A percentile compares a stretch with the other conserved stretches of the same genome.
Conservation (phyloP, 2,113 vertebrate species). For the Campylorhamphus procurvoides region DNA sequence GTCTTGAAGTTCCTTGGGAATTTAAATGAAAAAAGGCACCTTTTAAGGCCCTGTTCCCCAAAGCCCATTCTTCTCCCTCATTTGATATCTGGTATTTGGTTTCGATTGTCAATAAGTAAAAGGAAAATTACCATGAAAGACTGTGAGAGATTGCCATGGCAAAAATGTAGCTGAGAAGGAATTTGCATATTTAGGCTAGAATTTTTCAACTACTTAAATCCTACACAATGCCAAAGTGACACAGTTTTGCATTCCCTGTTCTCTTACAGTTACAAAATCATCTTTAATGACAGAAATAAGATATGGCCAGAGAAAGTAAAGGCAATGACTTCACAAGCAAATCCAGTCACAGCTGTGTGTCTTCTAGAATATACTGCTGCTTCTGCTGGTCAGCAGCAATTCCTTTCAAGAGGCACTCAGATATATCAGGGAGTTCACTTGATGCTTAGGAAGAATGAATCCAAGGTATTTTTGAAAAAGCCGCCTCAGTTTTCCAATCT, state of each 20-base stretch:
- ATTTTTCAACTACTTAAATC: background rate
- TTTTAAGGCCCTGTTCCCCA: background rate
- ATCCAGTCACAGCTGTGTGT: background rate
- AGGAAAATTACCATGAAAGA: background rate
- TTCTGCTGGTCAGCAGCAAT: background rate
- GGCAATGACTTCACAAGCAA: background rate
- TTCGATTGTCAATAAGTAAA: background rate
- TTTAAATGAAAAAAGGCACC: background rate
- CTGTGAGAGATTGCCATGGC: background rate
- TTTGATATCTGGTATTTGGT: background rate
- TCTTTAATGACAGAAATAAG: background rate
- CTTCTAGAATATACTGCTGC: background rate
- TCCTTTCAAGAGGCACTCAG: fast-evolving
- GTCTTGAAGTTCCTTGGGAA: background rate
- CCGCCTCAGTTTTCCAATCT: background rate
- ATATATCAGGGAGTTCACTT: background rate
- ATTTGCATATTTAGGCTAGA: conserved; percentile 1
- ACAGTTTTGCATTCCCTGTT: background rate
- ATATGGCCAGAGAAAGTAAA: background rate
- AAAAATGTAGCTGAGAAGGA: background rate
- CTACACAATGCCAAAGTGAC: background rate
- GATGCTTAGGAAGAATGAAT: background rate
- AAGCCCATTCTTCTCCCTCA: background rate
- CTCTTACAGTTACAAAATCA: background rate
- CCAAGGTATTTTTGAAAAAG: background rate